These are phyloP conservation scores for Drosophila lacicola DNA, from an alignment of 2,888 invertebrate species.

Conservation along the genomic window DNA sequence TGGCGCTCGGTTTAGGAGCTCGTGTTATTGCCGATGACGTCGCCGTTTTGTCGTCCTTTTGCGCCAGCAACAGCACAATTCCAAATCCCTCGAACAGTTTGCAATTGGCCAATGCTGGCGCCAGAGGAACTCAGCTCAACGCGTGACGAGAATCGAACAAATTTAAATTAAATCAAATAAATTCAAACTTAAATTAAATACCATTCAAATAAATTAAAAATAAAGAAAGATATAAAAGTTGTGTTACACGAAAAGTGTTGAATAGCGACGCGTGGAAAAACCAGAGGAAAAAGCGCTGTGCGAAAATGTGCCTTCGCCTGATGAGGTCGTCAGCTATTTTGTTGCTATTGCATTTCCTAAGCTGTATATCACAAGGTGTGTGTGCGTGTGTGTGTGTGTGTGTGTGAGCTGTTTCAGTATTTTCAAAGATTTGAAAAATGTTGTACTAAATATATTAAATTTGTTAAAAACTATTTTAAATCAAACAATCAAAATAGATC, in stretches of 20 bases:
- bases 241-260: neutral
- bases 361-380: slow-evolving; percentile 70
- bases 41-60: slow-evolving; percentile 53
- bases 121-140: slow-evolving; percentile 39
- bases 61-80: slow-evolving; percentile 49
- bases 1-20: slow-evolving; percentile 16
- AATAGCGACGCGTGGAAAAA: neutral
- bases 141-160: slow-evolving; percentile 6
- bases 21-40: slow-evolving; percentile 61
- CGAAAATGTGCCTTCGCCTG: slow-evolving; percentile 31
- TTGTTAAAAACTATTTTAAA: neutral
- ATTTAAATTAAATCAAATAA: slow-evolving; percentile 1
- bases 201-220: neutral
- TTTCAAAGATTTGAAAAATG: neutral
- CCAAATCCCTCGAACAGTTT: slow-evolving; percentile 62
- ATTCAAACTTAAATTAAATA: neutral
- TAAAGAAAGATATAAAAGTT: neutral
- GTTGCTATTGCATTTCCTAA: slow-evolving; percentile 55
- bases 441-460: too few relatives aligned
- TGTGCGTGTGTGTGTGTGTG: slow-evolving; percentile 11
- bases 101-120: slow-evolving; percentile 70
- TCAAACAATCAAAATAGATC: neutral
- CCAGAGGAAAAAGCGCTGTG: slow-evolving; percentile 21
- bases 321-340: slow-evolving; percentile 37
- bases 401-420: slow-evolving; percentile 14